Conservation (phyloP, 2,113 vertebrate species). For the Nymphicus hollandicus region DNA sequence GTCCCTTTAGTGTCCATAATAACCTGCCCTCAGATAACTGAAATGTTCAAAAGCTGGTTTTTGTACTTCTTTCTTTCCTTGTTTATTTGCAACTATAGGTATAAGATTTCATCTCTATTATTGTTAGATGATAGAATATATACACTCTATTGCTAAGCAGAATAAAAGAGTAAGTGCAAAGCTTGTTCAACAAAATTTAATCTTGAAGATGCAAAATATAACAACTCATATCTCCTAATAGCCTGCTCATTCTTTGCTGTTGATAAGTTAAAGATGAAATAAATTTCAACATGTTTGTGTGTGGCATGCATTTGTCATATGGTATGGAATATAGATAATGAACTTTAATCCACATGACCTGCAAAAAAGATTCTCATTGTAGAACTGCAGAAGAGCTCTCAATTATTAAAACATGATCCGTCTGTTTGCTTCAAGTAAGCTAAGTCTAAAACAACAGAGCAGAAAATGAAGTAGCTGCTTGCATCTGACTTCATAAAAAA, state of each 20-base stretch:
- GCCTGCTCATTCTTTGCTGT: not conserved
- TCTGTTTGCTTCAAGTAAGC: not conserved
- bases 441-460: not conserved
- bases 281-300: not conserved
- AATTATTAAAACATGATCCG: not conserved
- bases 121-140: not conserved
- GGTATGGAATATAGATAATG: not conserved
- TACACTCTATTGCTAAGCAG: not conserved
- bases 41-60: not conserved
- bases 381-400: constrained; percentile 13
- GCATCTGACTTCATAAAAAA: constrained; percentile 7
- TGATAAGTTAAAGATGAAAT: not conserved
- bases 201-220: not conserved
- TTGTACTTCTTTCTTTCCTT: not conserved
- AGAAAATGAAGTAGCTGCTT: constrained; percentile 17
- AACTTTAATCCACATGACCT: not conserved
- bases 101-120: not conserved
- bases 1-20: not conserved
- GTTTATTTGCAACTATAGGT: not conserved
- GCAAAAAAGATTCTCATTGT: not conserved
- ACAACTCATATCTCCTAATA: not conserved
- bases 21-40: not conserved
- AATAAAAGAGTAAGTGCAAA: not conserved
- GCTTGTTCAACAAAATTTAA: not conserved
- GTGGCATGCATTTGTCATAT: fast-evolving